Base-by-base conservation (phyloP, 2,797 vertebrate species). In the Hylomyscus alleni region DNA sequence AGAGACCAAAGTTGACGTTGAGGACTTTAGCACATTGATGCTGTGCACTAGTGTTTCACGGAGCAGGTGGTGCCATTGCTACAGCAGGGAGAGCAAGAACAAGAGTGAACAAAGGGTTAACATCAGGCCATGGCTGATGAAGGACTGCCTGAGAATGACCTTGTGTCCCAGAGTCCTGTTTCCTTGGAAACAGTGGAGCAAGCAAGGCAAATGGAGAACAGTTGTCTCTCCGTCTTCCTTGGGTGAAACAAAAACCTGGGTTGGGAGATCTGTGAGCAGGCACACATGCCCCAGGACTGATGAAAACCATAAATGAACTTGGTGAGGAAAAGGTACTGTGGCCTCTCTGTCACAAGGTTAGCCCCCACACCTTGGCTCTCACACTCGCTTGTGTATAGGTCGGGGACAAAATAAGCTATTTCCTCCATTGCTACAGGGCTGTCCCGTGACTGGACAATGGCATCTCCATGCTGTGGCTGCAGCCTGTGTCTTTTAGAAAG, bases 161-260 rank as follows among this genome's bases (percentile, higher is more conserved):
- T 97, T n/a, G 31, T 92, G 84, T 87, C 89, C 76, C 20, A 14
- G 1, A 40, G 83, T 69, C 91, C 54, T 65, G 97, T 98, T 97
- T 96, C 97, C 97, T 91, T 96, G 92, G 97, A 94, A 97, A 97
- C 97, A 82, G 92, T 13, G 96, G 60, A 97, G 77, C 92, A 93
- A 97, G 77, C 92, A 93, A 95, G 90, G 97, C 93, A 97, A 96
- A 97, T 95, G 91, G 56, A 91, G 86, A 97, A 92, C 76, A 97
- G 87, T 95, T 94, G 90, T 95, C 82, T 94, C 94, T 95, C 44
- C 29, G 40, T 92, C 80, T n/a, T 77, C 81, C 88, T 65, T 96
- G 91, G 95, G 40, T 93, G 65, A 67, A 97, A 96, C 75, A 95
- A 96, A 97, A 96, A 65, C 91, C 92, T 84, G 44, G 22, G 65